A percentile compares a stretch with the other conserved stretches of the same genome.
phyloP scores from a whole-genome alignment of 2,888 invertebrate genomes.

The Terebella lapidaria region DNA sequence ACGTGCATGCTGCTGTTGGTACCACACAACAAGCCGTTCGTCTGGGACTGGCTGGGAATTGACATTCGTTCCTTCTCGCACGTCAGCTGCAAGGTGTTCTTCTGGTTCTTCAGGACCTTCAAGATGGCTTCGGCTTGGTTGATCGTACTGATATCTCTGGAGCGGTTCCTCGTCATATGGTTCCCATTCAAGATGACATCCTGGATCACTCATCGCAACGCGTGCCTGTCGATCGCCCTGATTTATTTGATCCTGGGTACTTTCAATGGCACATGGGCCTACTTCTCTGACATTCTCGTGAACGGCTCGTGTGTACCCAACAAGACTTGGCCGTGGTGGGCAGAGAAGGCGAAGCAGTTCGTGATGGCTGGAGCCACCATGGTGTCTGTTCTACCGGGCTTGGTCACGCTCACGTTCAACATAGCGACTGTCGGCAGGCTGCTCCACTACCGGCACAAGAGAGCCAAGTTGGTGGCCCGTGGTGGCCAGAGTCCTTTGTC shows the following conservation, averaged over 20 bases:
- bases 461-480: not conserved
- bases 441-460: not conserved
- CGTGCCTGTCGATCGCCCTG: not conserved
- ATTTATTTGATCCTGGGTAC: not conserved
- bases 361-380: not conserved
- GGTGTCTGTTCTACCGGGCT: not conserved
- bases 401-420: not conserved
- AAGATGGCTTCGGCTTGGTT: constrained; percentile 37
- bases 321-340: not conserved
- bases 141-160: constrained; percentile 29
- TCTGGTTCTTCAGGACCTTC: constrained; percentile 26
- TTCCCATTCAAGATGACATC: not conserved
- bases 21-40: constrained; percentile 29
- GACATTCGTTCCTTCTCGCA: constrained; percentile 27
- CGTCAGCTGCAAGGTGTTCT: constrained; percentile 29
- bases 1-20: constrained; percentile 25
- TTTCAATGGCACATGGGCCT: not conserved
- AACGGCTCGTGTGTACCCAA: not conserved
- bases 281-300: not conserved
- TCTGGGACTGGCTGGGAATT: constrained; percentile 22
- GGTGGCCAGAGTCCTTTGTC: too few relatives aligned
- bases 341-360: not conserved
- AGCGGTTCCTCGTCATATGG: constrained; percentile 28
- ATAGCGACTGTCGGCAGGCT: not conserved
- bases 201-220: not conserved